These are phyloP conservation scores for Euwallacea similis DNA, from an alignment of 1,140 invertebrate species.

Conservation along the genomic window DNA sequence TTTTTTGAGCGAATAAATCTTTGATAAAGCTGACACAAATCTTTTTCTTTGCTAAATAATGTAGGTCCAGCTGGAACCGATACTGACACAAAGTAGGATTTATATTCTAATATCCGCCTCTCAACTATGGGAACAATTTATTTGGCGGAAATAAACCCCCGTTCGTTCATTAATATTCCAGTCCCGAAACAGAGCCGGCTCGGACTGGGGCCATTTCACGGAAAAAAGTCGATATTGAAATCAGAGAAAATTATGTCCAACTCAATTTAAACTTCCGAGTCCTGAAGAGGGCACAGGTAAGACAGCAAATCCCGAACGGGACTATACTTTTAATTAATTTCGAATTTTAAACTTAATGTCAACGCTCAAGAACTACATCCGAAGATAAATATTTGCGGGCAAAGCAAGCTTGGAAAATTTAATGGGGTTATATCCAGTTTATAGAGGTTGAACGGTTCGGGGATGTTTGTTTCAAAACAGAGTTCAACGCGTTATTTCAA, in stretches of 20 bases:
- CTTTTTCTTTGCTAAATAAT: constrained; percentile 29
- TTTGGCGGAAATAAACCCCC: constrained; percentile 14
- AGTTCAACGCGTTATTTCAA: too few species aligned
- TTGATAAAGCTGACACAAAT: constrained; percentile 32
- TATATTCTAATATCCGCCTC: constrained; percentile 37
- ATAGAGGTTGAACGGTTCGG: too few species aligned
- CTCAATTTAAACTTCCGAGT: constrained; percentile 8
- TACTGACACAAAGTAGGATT: constrained; percentile 37
- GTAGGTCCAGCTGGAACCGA: constrained; percentile 28
- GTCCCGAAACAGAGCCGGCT: not conserved
- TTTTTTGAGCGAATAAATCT: constrained; percentile 13
- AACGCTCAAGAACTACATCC: not conserved
- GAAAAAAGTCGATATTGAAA: not conserved
- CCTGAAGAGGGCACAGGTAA: not conserved
- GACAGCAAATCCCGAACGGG: not conserved
- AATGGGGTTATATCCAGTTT: not conserved
- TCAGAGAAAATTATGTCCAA: not conserved
- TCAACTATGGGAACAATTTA: constrained; percentile 34
- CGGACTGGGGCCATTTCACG: not conserved
- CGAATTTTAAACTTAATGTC: not conserved
- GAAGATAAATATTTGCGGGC: constrained; percentile 10
- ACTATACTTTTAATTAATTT: constrained; percentile 8
- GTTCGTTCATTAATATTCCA: constrained; percentile 6
- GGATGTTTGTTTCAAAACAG: too few species aligned
- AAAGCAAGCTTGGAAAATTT: not conserved